Conservation (phyloP, 1,140 invertebrate genomes). For the Harlomillsia oculata region DNA sequence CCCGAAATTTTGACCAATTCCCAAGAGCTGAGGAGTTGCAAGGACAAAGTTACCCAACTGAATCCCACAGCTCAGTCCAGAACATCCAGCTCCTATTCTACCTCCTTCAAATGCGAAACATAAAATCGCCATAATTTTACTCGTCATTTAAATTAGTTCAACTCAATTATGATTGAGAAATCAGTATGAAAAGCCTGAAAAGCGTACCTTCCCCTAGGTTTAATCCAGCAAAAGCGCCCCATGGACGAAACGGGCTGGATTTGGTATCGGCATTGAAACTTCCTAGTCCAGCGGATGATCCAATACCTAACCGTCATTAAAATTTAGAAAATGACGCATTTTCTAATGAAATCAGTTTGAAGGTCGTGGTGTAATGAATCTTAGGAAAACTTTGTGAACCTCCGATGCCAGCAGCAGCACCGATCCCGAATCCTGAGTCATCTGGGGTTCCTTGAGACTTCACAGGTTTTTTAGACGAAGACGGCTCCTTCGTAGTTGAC, state of each 20-base stretch:
- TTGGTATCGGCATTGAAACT: conserved; percentile 16
- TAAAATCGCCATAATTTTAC: not conserved
- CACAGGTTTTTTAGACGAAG: not conserved
- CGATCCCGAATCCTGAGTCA: conserved; percentile 9
- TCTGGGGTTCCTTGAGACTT: not conserved
- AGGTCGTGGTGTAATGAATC: not conserved
- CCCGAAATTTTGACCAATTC: conserved; percentile 11
- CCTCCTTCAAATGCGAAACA: not conserved
- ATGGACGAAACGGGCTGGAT: conserved; percentile 15
- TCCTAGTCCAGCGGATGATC: conserved; percentile 11
- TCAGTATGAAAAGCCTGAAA: not conserved
- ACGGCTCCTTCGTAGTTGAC: not conserved
- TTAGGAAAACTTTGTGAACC: not conserved
- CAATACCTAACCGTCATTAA: not conserved
- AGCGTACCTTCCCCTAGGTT: conserved; percentile 19
- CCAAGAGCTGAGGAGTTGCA: conserved; percentile 16
- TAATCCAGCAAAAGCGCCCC: conserved; percentile 22
- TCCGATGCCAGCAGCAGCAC: conserved; percentile 23
- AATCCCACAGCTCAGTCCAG: conserved; percentile 20
- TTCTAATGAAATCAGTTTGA: not conserved
- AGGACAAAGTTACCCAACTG: conserved; percentile 22
- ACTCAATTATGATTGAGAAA: not conserved
- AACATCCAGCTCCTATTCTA: conserved; percentile 22
- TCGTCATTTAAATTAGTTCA: too few species aligned
- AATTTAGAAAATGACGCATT: not conserved